A percentile compares a stretch with the other conserved stretches of the same genome.
Evolutionary conservation across 2,113 vertebrate species (phyloP).

Genomic region (Macroglossus sobrinus): DNA sequence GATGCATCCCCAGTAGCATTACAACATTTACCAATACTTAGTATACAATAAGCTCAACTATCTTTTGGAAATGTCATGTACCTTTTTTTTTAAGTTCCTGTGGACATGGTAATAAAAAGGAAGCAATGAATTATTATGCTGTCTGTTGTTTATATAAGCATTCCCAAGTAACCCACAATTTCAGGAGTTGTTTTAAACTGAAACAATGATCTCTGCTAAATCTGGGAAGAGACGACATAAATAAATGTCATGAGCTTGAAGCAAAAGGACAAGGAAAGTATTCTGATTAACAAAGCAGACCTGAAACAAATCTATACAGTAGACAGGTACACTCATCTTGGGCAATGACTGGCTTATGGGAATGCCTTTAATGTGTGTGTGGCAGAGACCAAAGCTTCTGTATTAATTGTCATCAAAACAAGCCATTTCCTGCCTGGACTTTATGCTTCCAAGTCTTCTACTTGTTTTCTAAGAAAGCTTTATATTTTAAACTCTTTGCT

Average conservation of each 20-base stretch:
- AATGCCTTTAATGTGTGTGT: background rate
- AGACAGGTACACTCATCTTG: rapidly evolving
- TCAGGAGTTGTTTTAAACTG: background rate
- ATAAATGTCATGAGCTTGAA: background rate
- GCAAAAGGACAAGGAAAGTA: background rate
- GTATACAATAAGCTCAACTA: background rate
- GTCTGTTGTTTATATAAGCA: background rate
- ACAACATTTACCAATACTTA: background rate
- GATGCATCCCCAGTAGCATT: background rate
- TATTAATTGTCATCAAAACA: background rate
- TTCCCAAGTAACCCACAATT: background rate
- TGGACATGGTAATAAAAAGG: background rate
- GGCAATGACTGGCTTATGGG: background rate
- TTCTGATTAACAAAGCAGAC: background rate
- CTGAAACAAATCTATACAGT: background rate
- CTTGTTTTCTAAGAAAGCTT: background rate
- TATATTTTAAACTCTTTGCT: background rate
- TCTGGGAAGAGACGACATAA: background rate
- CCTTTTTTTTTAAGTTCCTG: background rate
- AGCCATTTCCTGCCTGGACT: background rate
- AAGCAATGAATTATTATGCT: background rate
- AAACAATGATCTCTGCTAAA: background rate
- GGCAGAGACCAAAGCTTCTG: background rate
- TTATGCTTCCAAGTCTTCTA: background rate
- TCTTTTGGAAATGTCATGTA: background rate